These are phyloP conservation scores for Naso thynnoides DNA, from an alignment of 2,797 vertebrate genomes.

Conservation along the genomic window DNA sequence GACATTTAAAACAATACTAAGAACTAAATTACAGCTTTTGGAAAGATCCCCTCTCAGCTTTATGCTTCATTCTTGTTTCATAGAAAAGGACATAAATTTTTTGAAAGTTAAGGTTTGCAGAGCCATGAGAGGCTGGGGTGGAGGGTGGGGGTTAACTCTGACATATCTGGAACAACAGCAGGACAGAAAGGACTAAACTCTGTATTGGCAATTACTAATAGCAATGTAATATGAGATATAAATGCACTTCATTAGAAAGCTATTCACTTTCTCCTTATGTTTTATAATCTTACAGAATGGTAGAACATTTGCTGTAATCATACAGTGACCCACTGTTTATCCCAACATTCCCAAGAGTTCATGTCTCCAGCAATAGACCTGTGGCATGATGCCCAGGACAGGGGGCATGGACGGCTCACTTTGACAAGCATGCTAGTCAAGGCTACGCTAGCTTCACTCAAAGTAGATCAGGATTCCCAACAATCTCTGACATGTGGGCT, in stretches of 20 bases:
- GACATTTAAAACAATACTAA: neutral
- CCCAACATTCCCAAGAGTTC: constrained; percentile 80
- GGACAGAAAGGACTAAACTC: too few relatives aligned
- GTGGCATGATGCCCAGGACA: constrained; percentile 81
- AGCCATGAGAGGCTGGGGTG: too few relatives aligned
- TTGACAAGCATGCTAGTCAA: constrained; percentile 74
- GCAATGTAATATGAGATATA: neutral
- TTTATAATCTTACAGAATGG: constrained; percentile 52
- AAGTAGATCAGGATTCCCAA: constrained; percentile 72
- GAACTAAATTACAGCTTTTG: neutral
- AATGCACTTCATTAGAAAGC: constrained; percentile 13
- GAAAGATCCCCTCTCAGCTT: neutral
- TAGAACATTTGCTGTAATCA: constrained; percentile 62
- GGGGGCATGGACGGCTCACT: constrained; percentile 67
- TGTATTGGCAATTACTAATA: neutral
- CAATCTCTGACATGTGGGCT: constrained; percentile 62
- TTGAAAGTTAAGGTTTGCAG: too few relatives aligned
- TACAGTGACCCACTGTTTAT: constrained; percentile 77
- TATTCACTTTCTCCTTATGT: constrained; percentile 9
- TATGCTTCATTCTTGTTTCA: too few relatives aligned
- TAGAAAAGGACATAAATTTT: too few relatives aligned
- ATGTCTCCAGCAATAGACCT: constrained; percentile 83
- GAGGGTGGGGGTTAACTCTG: too few relatives aligned
- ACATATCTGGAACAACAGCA: too few relatives aligned
- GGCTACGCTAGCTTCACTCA: constrained; percentile 66